phyloP scores from a whole-genome alignment of 2,797 vertebrate species.

The Taeniopygia guttata region DNA sequence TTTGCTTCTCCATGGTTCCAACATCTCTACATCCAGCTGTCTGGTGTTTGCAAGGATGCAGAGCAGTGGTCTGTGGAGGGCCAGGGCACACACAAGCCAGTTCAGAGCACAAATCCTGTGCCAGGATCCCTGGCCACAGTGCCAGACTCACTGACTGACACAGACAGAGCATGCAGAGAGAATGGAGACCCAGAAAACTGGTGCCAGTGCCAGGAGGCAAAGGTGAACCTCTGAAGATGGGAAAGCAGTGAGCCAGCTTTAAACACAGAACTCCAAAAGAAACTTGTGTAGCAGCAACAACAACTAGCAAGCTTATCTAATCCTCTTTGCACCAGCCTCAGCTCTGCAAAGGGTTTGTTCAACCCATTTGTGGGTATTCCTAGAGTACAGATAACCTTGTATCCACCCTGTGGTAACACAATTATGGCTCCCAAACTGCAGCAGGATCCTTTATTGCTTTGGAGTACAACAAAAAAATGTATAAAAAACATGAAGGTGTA shows the following conservation, averaged over 20 bases:
- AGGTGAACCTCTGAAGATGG: neutral
- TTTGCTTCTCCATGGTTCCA: neutral
- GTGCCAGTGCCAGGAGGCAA: neutral
- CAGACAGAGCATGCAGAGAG: neutral
- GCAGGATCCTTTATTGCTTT: neutral
- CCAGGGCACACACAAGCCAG: neutral
- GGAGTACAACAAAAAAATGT: neutral
- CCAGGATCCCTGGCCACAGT: accelerated
- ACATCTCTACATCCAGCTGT: neutral
- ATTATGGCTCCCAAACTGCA: neutral
- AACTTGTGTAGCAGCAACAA: neutral
- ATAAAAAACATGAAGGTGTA: neutral
- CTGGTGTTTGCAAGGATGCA: neutral
- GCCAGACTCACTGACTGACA: neutral
- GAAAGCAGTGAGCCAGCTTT: neutral
- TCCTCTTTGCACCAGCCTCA: neutral
- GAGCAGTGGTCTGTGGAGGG: neutral
- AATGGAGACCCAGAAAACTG: accelerated
- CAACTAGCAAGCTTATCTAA: neutral
- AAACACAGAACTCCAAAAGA: neutral
- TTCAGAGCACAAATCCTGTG: neutral
- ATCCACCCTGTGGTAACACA: neutral
- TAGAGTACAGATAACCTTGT: neutral
- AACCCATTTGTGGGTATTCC: neutral
- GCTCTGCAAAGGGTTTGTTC: neutral